A percentile compares a stretch with the other conserved stretches of the same genome.
Evolutionary conservation across 2,888 invertebrate species (phyloP).

Genomic region (Celastrina argiolus): DNA sequence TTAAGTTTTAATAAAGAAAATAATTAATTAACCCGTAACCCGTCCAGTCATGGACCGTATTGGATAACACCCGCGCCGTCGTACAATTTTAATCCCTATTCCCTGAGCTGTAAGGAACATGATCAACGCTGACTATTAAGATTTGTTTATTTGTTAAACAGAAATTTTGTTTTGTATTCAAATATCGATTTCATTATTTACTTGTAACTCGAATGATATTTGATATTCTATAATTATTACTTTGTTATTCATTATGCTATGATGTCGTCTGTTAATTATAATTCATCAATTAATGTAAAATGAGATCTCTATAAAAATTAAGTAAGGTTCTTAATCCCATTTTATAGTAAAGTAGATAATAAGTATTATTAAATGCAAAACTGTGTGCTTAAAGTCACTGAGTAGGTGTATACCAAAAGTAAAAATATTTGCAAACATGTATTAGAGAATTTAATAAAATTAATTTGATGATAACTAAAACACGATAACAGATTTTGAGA

Average conservation of each 20-base stretch:
- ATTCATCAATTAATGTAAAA: too few relatives aligned
- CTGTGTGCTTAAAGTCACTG: too few relatives aligned
- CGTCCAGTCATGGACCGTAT: conserved; percentile 27
- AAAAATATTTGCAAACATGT: too few relatives aligned
- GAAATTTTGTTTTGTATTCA: background rate
- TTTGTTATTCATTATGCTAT: background rate
- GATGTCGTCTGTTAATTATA: too few relatives aligned
- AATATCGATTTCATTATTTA: conserved; percentile 10
- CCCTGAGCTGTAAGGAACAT: background rate
- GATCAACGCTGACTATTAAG: background rate
- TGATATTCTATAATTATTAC: background rate
- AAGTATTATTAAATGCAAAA: too few relatives aligned
- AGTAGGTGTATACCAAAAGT: too few relatives aligned
- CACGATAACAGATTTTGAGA: too few relatives aligned
- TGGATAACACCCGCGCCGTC: conserved; percentile 15
- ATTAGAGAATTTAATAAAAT: too few relatives aligned
- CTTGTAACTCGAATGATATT: background rate
- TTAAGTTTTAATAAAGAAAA: conserved; percentile 41
- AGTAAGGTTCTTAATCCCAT: background rate
- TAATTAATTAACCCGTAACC: conserved; percentile 41
- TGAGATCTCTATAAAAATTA: too few relatives aligned
- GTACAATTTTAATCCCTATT: conserved; percentile 19
- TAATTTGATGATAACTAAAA: too few relatives aligned
- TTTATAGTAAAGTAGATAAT: too few relatives aligned
- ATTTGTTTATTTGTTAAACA: conserved; percentile 11